These are phyloP conservation scores for Heliconius eleuchia DNA, from an alignment of 1,140 invertebrate species.

Conservation along the genomic window DNA sequence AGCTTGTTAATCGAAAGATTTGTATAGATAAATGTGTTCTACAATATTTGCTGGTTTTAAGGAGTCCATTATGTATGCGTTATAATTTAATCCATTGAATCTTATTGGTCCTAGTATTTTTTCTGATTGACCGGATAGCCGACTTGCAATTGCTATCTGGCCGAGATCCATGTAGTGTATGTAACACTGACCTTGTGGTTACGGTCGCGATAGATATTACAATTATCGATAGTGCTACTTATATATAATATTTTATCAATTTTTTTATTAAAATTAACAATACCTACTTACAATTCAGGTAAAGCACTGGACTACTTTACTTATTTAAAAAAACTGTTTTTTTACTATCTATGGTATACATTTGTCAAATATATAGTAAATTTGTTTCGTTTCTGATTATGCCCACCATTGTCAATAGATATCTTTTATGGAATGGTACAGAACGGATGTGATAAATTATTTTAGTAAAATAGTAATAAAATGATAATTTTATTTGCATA, in stretches of 20 bases:
- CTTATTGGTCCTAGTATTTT: neutral
- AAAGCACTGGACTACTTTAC: neutral
- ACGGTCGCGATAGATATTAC: neutral
- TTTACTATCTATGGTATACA: neutral
- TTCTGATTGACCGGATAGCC: neutral
- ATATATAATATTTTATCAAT: no score
- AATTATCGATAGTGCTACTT: neutral
- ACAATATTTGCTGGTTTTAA: no score
- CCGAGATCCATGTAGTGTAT: neutral
- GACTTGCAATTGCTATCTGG: neutral
- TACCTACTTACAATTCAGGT: no score
- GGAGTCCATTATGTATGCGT: neutral
- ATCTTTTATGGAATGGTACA: neutral
- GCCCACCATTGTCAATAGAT: neutral
- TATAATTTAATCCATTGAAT: neutral
- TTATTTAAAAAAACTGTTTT: neutral
- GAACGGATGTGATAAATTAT: constrained; percentile 38
- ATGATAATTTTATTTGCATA: constrained; percentile 8
- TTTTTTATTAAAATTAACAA: no score
- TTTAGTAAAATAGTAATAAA: constrained; percentile 12
- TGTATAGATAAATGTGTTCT: no score
- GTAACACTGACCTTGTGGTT: neutral
- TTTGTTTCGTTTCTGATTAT: neutral
- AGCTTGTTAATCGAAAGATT: no score
- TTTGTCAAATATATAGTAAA: neutral